Percentiles rank a stretch among this genome's conserved stretches.
These are phyloP conservation scores for Acanthosoma haemorrhoidale DNA, from an alignment of 2,888 invertebrate genomes.

Conservation along the genomic window DNA sequence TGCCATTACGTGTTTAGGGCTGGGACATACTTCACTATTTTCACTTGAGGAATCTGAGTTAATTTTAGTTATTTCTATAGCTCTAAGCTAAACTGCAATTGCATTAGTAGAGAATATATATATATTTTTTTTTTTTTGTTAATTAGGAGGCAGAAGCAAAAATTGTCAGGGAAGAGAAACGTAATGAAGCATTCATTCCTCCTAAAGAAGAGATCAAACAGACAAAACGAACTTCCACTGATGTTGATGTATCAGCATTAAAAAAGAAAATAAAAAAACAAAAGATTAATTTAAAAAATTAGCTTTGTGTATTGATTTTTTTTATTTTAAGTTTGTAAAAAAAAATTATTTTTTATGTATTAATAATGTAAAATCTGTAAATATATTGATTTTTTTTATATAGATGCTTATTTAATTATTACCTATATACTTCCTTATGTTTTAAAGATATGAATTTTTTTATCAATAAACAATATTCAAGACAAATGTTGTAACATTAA, in stretches of 20 bases:
- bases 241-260: conserved; percentile 62
- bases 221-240: conserved; percentile 43
- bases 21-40: not conserved
- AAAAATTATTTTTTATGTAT: too few species aligned
- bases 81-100: not conserved
- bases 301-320: too few species aligned
- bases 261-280: conserved; percentile 71
- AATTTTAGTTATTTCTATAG: not conserved
- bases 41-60: not conserved
- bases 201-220: conserved; percentile 57
- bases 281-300: conserved; percentile 28
- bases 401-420: too few species aligned
- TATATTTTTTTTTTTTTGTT: not conserved
- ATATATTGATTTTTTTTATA: too few species aligned
- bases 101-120: not conserved
- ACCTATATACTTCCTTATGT: too few species aligned
- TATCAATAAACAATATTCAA: too few species aligned
- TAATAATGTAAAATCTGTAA: too few species aligned
- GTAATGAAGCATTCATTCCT: conserved; percentile 76
- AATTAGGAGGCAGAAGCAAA: conserved; percentile 60
- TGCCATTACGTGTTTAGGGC: too few species aligned
- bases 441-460: too few species aligned
- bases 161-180: conserved; percentile 66
- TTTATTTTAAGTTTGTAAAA: too few species aligned
- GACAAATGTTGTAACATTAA: too few species aligned